Evolutionary conservation across 2,888 invertebrate genomes (phyloP).

Genomic region (Allacma fusca): DNA sequence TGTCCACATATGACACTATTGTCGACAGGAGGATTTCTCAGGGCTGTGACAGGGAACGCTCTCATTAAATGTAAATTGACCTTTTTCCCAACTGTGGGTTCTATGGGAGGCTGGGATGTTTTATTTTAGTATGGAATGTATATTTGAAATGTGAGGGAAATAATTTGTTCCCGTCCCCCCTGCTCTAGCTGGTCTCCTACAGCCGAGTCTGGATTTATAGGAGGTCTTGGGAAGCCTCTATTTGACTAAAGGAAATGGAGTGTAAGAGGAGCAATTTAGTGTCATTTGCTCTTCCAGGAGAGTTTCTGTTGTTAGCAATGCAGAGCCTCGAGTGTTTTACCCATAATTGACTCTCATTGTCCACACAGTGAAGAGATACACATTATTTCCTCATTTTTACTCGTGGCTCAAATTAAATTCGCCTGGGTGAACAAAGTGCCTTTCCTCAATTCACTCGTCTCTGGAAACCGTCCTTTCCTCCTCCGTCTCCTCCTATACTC

Average conservation of each 20-base stretch:
- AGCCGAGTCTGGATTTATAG: too few relatives aligned
- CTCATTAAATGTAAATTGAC: too few relatives aligned
- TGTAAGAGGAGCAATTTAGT: constrained; percentile 43
- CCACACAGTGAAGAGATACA: constrained; percentile 36
- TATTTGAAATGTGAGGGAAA: too few relatives aligned
- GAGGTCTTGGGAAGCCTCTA: too few relatives aligned
- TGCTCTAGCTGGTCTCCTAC: too few relatives aligned
- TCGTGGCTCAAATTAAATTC: constrained; percentile 40
- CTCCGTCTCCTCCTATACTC: constrained; percentile 7
- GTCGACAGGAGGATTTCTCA: too few relatives aligned
- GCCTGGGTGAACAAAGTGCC: constrained; percentile 40
- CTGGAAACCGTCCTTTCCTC: constrained; percentile 16
- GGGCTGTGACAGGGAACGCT: too few relatives aligned
- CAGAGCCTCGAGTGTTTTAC: constrained; percentile 52
- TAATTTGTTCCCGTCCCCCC: too few relatives aligned
- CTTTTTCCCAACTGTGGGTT: too few relatives aligned
- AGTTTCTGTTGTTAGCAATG: too few relatives aligned
- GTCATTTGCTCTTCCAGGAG: constrained; percentile 15
- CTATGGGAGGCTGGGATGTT: too few relatives aligned
- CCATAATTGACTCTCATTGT: constrained; percentile 56
- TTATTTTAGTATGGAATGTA: too few relatives aligned
- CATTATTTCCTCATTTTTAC: constrained; percentile 43
- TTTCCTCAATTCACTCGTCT: constrained; percentile 21
- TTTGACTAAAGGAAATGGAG: constrained; percentile 38
- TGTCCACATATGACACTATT: constrained; percentile 2